Percentiles rank a stretch among this genome's conserved stretches.
phyloP scores from a whole-genome alignment of 2,797 vertebrate species.

The Schizothorax lantsangensis region DNA sequence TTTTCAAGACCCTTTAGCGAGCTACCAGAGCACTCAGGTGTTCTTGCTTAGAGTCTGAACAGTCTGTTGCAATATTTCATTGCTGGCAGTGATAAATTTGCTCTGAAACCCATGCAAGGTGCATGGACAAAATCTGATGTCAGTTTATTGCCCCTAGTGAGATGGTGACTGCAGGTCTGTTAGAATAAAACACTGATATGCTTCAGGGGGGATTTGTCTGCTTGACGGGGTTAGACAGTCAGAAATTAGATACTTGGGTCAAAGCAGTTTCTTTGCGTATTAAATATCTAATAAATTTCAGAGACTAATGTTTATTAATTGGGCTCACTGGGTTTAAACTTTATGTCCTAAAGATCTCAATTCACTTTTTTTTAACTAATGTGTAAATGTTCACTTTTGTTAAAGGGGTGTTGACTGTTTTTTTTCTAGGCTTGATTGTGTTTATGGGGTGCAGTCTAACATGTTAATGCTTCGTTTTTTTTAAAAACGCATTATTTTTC shows the following conservation, averaged over 20 bases:
- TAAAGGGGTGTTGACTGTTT: neutral
- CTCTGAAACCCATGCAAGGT: conserved; percentile 35
- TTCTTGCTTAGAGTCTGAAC: conserved; percentile 34
- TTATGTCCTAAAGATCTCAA: neutral
- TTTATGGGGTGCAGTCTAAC: too few relatives aligned
- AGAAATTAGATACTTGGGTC: neutral
- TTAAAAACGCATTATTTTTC: too few relatives aligned
- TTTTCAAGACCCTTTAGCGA: conserved; percentile 48
- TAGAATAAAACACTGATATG: conserved; percentile 45
- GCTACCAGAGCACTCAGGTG: conserved; percentile 40
- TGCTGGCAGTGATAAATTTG: conserved; percentile 54
- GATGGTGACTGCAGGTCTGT: conserved; percentile 36
- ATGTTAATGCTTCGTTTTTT: too few relatives aligned
- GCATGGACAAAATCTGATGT: conserved; percentile 43
- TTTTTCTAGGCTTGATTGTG: too few relatives aligned
- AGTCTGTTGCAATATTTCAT: conserved; percentile 48
- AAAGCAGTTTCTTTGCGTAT: neutral
- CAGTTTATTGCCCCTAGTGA: conserved; percentile 41
- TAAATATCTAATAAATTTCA: neutral
- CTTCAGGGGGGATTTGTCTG: conserved; percentile 49
- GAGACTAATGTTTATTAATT: neutral
- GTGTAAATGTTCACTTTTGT: neutral
- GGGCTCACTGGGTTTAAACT: neutral
- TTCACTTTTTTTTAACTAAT: neutral
- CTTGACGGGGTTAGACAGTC: conserved; percentile 32